A percentile compares a stretch with the other conserved stretches of the same genome.
Conservation (phyloP, 2,113 vertebrate genomes). For the Isurus oxyrinchus region DNA sequence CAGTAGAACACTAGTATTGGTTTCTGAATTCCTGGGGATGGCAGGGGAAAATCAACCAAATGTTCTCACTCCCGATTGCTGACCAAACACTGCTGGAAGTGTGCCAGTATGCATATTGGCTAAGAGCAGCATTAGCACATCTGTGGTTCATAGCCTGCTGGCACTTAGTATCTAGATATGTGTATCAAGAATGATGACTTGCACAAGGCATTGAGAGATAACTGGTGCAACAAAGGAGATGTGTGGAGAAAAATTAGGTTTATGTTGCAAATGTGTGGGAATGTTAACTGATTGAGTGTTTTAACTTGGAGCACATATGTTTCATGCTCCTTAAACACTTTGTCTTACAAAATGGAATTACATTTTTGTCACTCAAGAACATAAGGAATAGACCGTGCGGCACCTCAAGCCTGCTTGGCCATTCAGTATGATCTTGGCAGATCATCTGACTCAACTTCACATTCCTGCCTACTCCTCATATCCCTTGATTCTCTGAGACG, state of each 20-base stretch:
- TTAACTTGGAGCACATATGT: neutral
- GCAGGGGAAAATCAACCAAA: neutral
- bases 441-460: too few relatives aligned
- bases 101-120: neutral
- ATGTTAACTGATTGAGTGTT: neutral
- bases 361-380: too few relatives aligned
- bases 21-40: neutral
- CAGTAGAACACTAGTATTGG: neutral
- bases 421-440: too few relatives aligned
- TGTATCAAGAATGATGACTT: neutral
- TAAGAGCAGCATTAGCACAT: neutral
- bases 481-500: too few relatives aligned
- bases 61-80: neutral
- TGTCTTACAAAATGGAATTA: neutral
- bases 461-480: too few relatives aligned
- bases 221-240: neutral
- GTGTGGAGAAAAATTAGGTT: too few relatives aligned
- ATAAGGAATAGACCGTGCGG: too few relatives aligned
- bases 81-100: neutral
- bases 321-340: neutral
- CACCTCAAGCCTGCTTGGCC: too few relatives aligned
- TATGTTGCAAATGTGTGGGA: neutral
- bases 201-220: neutral
- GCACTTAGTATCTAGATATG: neutral
- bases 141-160: neutral